phyloP scores from a whole-genome alignment of 2,797 vertebrate genomes.

The Peromyscus attwateri region DNA sequence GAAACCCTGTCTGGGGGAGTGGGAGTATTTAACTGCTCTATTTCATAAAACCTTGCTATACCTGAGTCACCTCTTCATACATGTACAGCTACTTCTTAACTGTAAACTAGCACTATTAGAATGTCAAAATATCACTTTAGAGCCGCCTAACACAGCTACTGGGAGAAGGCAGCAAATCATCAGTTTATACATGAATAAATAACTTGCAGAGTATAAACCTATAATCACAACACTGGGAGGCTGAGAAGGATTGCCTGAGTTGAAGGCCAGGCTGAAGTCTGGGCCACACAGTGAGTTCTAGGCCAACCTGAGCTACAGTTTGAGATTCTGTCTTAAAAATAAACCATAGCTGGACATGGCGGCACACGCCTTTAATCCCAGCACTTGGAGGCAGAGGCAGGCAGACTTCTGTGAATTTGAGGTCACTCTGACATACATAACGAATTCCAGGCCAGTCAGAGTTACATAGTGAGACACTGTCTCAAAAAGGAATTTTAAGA shows the following conservation, averaged over 20 bases:
- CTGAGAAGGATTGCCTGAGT: background rate
- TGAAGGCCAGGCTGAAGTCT: background rate
- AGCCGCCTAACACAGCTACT: background rate
- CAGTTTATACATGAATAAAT: slow-evolving; percentile 31
- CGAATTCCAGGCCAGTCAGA: background rate
- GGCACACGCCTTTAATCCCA: background rate
- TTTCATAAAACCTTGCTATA: slow-evolving; percentile 54
- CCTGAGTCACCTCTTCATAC: background rate
- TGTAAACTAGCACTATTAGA: slow-evolving; percentile 49
- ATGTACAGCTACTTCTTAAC: background rate
- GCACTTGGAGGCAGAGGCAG: background rate
- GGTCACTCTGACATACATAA: background rate
- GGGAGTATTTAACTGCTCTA: background rate
- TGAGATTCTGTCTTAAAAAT: background rate
- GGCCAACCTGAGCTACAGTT: background rate
- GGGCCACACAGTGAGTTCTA: background rate
- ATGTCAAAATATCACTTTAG: background rate
- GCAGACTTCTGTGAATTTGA: background rate
- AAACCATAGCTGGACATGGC: background rate
- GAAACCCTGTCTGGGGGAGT: background rate
- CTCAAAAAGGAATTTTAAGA: background rate
- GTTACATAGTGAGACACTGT: background rate
- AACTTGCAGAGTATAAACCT: background rate
- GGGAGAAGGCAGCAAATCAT: slow-evolving; percentile 5
- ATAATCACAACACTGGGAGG: background rate